Conservation (phyloP, 2,797 vertebrate genomes). For the Megaceryle alcyon region DNA sequence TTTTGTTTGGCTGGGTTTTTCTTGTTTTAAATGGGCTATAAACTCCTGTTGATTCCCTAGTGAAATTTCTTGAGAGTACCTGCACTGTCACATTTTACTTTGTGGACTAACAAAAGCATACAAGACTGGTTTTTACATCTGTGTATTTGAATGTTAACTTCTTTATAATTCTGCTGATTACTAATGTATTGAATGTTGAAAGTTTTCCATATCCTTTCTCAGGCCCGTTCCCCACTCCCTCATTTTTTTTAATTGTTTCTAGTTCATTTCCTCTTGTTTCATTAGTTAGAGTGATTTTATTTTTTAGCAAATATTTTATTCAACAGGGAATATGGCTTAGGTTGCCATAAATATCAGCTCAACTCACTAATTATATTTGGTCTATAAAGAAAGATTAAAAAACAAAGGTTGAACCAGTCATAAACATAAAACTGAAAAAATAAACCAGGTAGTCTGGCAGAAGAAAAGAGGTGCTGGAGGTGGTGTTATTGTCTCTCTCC, state of each 20-base stretch:
- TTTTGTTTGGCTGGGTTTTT: background rate
- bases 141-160: background rate
- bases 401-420: background rate
- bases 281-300: background rate
- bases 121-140: background rate
- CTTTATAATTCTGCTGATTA: background rate
- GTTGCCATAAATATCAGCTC: background rate
- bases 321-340: background rate
- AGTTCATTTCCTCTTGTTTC: background rate
- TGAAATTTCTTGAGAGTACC: background rate
- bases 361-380: background rate
- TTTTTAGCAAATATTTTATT: slow-evolving; percentile 24
- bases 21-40: background rate
- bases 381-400: background rate
- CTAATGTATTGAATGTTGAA: background rate
- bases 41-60: background rate
- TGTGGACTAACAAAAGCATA: background rate
- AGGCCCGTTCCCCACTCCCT: background rate
- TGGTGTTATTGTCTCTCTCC: background rate
- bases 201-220: background rate
- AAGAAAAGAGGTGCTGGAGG: background rate
- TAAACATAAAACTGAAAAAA: background rate
- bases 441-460: background rate
- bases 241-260: background rate
- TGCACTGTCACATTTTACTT: background rate